Evolutionary conservation across 2,797 vertebrate genomes (phyloP).

Genomic region (Poeciliopsis infans): DNA sequence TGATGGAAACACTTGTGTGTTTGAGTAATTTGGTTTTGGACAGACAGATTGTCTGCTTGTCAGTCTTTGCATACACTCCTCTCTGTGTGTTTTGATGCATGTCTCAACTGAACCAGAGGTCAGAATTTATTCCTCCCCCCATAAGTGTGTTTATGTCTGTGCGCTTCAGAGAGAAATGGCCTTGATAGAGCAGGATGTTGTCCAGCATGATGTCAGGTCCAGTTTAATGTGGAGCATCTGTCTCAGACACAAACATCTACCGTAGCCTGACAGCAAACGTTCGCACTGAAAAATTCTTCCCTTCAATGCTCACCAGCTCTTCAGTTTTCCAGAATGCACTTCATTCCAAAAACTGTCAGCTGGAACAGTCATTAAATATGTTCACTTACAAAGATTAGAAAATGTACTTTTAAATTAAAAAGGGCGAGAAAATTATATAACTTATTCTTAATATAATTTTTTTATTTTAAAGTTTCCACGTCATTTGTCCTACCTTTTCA

Average conservation of each 20-base stretch:
- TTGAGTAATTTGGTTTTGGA: conserved; percentile 20
- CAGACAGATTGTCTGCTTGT: conserved; percentile 34
- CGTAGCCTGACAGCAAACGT: conserved; percentile 20
- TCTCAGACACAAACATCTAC: conserved; percentile 50
- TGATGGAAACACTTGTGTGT: conserved; percentile 24
- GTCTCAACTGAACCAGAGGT: conserved; percentile 22
- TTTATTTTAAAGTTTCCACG: not conserved
- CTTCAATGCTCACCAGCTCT: conserved; percentile 7
- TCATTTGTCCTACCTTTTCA: not conserved
- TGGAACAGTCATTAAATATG: conserved; percentile 45
- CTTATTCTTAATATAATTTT: not conserved
- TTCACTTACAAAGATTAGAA: conserved; percentile 38
- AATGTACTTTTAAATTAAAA: conserved; percentile 27
- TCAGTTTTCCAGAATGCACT: conserved; percentile 26
- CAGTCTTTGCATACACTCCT: conserved; percentile 1
- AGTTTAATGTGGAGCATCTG: conserved; percentile 67
- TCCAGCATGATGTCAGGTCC: conserved; percentile 41
- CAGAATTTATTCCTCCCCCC: conserved; percentile 31
- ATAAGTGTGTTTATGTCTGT: conserved; percentile 37
- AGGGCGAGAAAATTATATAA: not conserved
- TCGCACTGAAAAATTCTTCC: conserved; percentile 16
- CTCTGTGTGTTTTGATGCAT: conserved; percentile 18
- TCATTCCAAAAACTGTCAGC: conserved; percentile 39
- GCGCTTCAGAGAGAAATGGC: conserved; percentile 9
- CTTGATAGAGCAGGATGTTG: conserved; percentile 28